Conservation (phyloP, 2,113 vertebrate genomes). For the Prionailurus viverrinus region DNA sequence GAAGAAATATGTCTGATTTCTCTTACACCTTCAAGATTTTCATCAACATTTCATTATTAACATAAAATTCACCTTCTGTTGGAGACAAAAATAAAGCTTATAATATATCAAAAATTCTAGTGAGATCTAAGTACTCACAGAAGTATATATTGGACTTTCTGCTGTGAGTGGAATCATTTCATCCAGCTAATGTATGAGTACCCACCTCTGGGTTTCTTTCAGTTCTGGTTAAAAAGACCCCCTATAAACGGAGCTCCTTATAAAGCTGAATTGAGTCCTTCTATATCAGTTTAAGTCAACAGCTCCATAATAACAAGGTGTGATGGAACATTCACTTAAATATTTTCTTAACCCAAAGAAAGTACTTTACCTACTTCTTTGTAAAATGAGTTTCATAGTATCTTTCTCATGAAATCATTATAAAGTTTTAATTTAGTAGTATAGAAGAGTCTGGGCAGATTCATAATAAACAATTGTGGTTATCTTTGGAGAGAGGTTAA, state of each 20-base stretch:
- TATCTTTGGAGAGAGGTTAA: neutral
- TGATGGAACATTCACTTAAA: neutral
- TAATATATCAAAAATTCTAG: neutral
- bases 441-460: neutral
- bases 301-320: neutral
- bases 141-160: neutral
- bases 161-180: neutral
- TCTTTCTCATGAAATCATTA: neutral
- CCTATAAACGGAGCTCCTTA: neutral
- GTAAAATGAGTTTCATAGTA: neutral
- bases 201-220: neutral
- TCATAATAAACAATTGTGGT: neutral
- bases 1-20: neutral
- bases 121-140: neutral
- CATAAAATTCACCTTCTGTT: constrained; percentile 8
- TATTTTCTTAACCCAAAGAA: neutral
- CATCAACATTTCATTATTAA: neutral
- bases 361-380: neutral
- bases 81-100: constrained; percentile 44
- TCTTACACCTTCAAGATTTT: constrained; percentile 18
- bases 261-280: neutral
- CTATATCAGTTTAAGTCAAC: neutral
- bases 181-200: neutral
- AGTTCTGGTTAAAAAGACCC: neutral
- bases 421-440: neutral